Conservation (phyloP, 2,888 invertebrate species). For the Eupithecia insigniata region DNA sequence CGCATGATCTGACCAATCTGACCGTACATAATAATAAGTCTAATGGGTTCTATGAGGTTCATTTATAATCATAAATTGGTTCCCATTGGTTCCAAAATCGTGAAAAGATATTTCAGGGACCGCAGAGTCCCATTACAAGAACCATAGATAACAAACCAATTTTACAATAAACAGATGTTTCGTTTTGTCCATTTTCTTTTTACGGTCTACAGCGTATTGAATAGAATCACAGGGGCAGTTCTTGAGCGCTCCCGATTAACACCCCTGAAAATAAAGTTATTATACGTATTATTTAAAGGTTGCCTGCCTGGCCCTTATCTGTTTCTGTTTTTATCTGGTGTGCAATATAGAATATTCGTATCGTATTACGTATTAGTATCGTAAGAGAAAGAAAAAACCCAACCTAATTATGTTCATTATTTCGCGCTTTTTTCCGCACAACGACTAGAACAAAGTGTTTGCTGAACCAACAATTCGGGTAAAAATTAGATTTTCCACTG, state of each 20-base stretch:
- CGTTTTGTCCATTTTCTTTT: constrained; percentile 70
- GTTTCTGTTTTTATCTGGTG: too few species aligned
- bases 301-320: too few species aligned
- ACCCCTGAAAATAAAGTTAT: neutral
- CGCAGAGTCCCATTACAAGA: constrained; percentile 11
- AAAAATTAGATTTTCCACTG: too few species aligned
- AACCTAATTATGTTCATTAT: neutral
- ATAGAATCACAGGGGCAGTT: constrained; percentile 68
- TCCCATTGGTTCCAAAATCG: neutral
- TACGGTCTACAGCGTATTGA: constrained; percentile 74
- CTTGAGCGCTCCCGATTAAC: constrained; percentile 23
- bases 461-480: too few species aligned
- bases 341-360: too few species aligned
- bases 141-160: constrained; percentile 46
- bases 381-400: neutral
- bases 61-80: constrained; percentile 2
- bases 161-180: constrained; percentile 58
- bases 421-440: neutral
- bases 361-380: too few species aligned
- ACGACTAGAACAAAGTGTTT: neutral
- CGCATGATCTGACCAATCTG: too few species aligned
- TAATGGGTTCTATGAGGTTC: neutral
- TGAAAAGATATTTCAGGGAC: neutral
- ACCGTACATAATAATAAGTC: too few species aligned
- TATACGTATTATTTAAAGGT: too few species aligned